Base-by-base conservation (phyloP, 2,797 vertebrate genomes). In the Anguilla megastoma region DNA sequence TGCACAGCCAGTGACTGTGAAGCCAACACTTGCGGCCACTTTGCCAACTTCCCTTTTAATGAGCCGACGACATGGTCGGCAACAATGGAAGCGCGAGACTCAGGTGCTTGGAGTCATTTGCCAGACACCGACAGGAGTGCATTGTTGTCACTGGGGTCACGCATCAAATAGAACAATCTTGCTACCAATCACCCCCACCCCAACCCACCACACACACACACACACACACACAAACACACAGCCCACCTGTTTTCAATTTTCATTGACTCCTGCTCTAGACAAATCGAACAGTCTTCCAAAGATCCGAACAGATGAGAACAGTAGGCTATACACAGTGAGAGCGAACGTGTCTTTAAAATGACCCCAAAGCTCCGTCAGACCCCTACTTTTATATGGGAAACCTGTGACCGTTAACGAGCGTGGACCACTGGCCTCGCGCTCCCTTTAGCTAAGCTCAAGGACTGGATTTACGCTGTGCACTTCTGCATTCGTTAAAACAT, bases 1-100 rank as follows among this genome's bases (percentile, higher is more conserved):
- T 95, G 87, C 89, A 83, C 89, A 90, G 89, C 90, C 94, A 94
- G 88, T 63, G 93, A 93, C 91, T 93, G 94, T 93, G 92, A 94
- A 94, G 92, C 91, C 89, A 30, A 80, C 89, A 90, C 86, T 90
- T 41, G 69, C 79, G 69, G 86, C 86, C 91, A 92, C 91, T 91
- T 91, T 86, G 88, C 88, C 90, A 89, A 91, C 91, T 91, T 91
- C 89, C 86, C 86, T 88, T 91, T 91, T 91, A 91, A 90, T 87
- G 83, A 90, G 89, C 91, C 76, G 86, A 66, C 86, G 36, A 88
- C 90, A 89, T 89, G 90, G 85, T 86, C 86, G 1, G 74, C 84
- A 85, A 88, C 90, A 88, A 84, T 88, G 63, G 86, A 86, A 87
- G 86, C 33, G 80, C 60, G 54, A 85, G 76, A 88, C 71, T 91